Evolutionary conservation across 2,113 vertebrate genomes (phyloP).

Genomic region (Paracanthobrama guichenoti): DNA sequence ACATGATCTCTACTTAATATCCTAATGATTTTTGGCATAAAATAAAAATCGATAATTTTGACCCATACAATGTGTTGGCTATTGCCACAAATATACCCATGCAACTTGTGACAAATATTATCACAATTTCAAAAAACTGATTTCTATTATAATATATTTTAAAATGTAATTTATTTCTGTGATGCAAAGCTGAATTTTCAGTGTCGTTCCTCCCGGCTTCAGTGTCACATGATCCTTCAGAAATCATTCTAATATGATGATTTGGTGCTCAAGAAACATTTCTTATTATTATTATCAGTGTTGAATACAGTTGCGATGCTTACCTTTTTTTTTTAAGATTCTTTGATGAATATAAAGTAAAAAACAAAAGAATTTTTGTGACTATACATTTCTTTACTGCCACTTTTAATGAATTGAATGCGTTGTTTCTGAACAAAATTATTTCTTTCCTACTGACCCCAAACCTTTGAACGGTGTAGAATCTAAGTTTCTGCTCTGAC

Average conservation of each 20-base stretch:
- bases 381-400: neutral
- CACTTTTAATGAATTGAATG: neutral
- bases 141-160: neutral
- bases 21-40: too few relatives aligned
- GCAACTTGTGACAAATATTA: neutral
- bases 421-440: neutral
- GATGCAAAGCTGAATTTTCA: neutral
- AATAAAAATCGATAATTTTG: too few relatives aligned
- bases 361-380: neutral
- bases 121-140: neutral
- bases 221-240: neutral
- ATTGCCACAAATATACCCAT: too few relatives aligned
- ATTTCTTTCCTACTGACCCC: neutral
- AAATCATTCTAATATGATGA: neutral
- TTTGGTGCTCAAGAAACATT: neutral
- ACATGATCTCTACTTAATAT: too few relatives aligned
- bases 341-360: neutral
- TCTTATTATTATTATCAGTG: neutral
- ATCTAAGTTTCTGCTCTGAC: constrained; percentile 2
- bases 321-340: neutral
- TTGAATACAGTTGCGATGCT: neutral
- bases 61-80: too few relatives aligned
- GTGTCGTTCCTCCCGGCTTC: neutral
- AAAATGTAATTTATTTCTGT: neutral
- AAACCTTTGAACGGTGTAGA: neutral